phyloP scores from a whole-genome alignment of 2,797 vertebrate genomes.

The Ptychobarbus kaznakovi region DNA sequence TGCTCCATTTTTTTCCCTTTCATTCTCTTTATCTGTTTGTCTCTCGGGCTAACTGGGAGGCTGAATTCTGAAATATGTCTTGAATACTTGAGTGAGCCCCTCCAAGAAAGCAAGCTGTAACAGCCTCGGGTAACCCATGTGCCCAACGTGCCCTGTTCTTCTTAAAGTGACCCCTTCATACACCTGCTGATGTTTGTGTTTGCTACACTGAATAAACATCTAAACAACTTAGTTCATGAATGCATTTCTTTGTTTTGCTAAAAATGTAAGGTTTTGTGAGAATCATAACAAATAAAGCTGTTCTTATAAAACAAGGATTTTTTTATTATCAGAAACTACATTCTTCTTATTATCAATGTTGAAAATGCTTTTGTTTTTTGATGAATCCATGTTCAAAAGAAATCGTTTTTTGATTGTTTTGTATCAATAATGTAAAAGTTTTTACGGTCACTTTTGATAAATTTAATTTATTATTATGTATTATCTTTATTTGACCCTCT shows the following conservation, averaged over 20 bases:
- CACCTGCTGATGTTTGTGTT: slow-evolving; percentile 1
- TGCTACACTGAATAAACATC: slow-evolving; percentile 10
- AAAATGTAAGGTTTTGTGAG: not conserved
- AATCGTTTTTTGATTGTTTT: not conserved
- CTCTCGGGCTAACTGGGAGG: slow-evolving; percentile 32
- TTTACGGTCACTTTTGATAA: not conserved
- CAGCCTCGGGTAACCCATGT: not conserved
- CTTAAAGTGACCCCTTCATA: not conserved
- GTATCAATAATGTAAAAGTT: not conserved
- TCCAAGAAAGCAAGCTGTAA: not conserved
- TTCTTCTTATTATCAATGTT: not conserved
- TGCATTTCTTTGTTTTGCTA: not conserved
- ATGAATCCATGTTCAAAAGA: not conserved
- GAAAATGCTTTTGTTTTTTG: not conserved
- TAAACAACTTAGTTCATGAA: not conserved
- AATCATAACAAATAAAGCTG: not conserved
- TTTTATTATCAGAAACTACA: not conserved
- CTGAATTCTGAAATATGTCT: slow-evolving; percentile 49
- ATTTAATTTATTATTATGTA: not conserved
- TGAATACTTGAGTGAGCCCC: not conserved
- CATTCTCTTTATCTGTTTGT: slow-evolving; percentile 26
- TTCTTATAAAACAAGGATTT: not conserved
- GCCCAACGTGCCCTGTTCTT: slow-evolving; percentile 2
- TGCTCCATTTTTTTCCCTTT: not conserved
- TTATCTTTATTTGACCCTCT: too few species aligned